Evolutionary conservation across 2,888 invertebrate genomes (phyloP), one percentile per base, ranked within the genome.

Genomic region (Tipula helvola): DNA sequence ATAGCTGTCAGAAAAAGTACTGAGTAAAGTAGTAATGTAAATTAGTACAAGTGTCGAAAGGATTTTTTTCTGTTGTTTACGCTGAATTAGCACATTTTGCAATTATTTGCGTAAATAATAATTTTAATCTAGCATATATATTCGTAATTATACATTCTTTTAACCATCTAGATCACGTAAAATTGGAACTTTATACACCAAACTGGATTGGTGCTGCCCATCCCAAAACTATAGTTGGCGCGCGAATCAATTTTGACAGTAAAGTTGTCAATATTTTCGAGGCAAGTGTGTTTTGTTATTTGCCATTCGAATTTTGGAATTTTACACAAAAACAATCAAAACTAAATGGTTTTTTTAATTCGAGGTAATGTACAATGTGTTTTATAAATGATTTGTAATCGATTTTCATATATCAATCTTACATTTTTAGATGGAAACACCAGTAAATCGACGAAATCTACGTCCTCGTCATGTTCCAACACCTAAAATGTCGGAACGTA

Each of bases 401-500:
- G 71, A 28, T 71, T 28, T 28, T 28, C 28, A 71, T n/a, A 4
- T 71, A 28, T 52, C 28, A 12, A 3, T 71, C 10, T 28, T 71
- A 0, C 2, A 4, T 57, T 87, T 88, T 87, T 57, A 88, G 87
- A 91, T 91, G 91, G 90, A 91, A 86, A 91, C 91, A 41, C 91
- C 91, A 8, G 89, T 88, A 87, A 89, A 88, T 89, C 88, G 88
- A 10, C 88, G 88, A 18, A 52, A 57, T 42, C 87, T 88, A 86
- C 90, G 90, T 10, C 87, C 89, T 8, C 87, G 88, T 36, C 90
- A 90, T 41, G 89, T 88, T 83, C 90, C 90, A 16, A 94, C 95
- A 1, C 93, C 94, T 2, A 93, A 93, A 89, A 92, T 94, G 90
- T 92, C 93, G 0, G 94, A 94, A 88, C 92, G 95, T 41, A 94